A percentile compares a stretch with the other conserved stretches of the same genome.
Evolutionary conservation across 2,113 vertebrate genomes (phyloP).

Genomic region (Callipepla californica): DNA sequence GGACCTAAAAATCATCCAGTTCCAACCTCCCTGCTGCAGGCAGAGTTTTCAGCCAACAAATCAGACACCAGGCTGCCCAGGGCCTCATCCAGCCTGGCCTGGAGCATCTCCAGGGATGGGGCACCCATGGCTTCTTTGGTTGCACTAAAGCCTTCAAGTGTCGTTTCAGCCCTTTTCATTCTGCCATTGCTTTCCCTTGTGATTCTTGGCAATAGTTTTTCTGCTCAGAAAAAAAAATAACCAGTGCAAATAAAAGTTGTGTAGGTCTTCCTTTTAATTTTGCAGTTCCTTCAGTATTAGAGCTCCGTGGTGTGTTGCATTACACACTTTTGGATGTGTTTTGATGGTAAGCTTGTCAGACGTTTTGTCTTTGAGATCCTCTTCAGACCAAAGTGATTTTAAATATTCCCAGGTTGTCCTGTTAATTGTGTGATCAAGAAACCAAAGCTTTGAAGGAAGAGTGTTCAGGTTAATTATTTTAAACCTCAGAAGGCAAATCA

Average conservation of each 20-base stretch:
- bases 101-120: no score
- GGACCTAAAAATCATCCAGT: no score
- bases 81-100: no score
- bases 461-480: neutral
- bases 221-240: neutral
- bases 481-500: neutral
- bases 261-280: neutral
- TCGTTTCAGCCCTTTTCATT: neutral
- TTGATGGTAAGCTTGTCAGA: neutral
- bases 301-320: neutral
- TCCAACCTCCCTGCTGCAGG: no score
- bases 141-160: neutral
- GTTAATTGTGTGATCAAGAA: neutral
- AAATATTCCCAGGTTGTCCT: constrained; percentile 2
- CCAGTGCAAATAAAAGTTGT: neutral
- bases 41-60: no score
- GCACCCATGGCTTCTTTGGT: neutral
- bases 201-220: neutral
- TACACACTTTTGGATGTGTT: neutral
- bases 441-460: neutral
- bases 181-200: neutral
- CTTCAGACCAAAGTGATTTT: neutral
- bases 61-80: no score
- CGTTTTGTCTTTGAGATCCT: neutral
- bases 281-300: neutral